Percentiles rank a stretch among this genome's conserved stretches.
These are phyloP conservation scores for Troides helena DNA, from an alignment of 2,888 invertebrate genomes.

Conservation along the genomic window DNA sequence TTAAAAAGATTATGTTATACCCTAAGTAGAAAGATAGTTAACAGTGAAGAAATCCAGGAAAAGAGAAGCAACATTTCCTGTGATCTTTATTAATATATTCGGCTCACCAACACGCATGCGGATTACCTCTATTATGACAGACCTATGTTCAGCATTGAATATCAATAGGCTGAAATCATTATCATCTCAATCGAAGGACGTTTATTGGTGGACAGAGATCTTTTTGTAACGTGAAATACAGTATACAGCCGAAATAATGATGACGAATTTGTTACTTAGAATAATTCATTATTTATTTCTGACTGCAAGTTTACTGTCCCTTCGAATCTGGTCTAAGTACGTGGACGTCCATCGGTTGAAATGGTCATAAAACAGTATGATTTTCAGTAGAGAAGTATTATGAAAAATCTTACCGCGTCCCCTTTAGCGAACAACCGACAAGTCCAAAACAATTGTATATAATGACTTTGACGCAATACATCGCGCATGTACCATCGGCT, in stretches of 20 bases:
- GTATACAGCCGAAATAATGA: too few species aligned
- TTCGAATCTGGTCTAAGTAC: too few species aligned
- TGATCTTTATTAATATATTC: neutral
- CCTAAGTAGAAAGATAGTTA: too few species aligned
- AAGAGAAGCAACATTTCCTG: neutral
- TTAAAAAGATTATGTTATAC: neutral
- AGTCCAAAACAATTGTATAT: conserved; percentile 77
- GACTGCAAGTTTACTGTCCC: too few species aligned
- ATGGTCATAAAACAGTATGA: too few species aligned
- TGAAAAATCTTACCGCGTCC: conserved; percentile 63
- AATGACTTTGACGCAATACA: conserved; percentile 77
- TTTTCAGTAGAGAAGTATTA: neutral
- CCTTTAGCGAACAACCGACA: conserved; percentile 66
- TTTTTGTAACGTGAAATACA: too few species aligned
- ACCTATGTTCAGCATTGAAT: neutral
- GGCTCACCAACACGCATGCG: neutral
- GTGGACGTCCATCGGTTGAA: too few species aligned
- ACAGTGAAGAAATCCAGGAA: neutral
- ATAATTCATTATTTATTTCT: too few species aligned
- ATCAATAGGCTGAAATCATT: neutral
- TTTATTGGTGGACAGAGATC: too few species aligned
- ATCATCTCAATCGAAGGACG: too few species aligned
- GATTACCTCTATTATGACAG: neutral
- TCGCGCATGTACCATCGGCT: conserved; percentile 82
- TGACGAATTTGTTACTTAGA: too few species aligned